Base-by-base conservation (phyloP, 2,888 invertebrate species). In the Hylaea fasciaria region DNA sequence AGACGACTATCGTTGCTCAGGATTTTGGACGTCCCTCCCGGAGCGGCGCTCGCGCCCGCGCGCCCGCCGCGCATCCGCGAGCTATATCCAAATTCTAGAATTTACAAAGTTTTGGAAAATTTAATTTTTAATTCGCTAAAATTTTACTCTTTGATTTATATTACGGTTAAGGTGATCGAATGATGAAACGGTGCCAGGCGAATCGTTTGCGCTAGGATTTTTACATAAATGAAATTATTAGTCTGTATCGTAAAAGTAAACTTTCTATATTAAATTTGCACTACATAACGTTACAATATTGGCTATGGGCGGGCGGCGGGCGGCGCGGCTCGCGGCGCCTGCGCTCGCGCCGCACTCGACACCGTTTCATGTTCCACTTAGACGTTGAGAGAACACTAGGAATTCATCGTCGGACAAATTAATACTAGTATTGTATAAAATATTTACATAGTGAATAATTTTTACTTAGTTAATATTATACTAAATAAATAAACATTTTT, bases 91-190 rank as follows among this genome's bases (percentile, higher is more conserved):
- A 87, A 87, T 89, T 91, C 87, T 91, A 91, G 90, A 86, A 88
- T 91, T 91, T 91, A 91, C 89, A 88, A 89, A 89, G 84, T 91
- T 91, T 91, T 91, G 90, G 87, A 91, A 90, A 89, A 85, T 91
- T 91, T 91, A 90, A 91, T 91, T 92, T 91, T 89, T 89, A 91
- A 91, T 89, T 91, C 91, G 91, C 91, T 91, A 91, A 91, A 90
- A 88, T 89, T 91, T 91, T 91, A 91, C 90, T 91, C 88, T 83
- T 91, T 91, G 85, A 91, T 91, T 91, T 91, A 84, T 89, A 89
- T 87, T 87, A 91, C 85, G 88, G 82, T 85, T 89, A 91, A 87
- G 90, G 81, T 88, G 85, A 84, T 83, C 81, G 87, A 85, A 83
- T 83, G 88, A 88, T 85, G 83, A 89, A 86, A 91, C 90, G 88